These are phyloP conservation scores for Bos indicus DNA, from an alignment of 2,113 vertebrate species.

Conservation along the genomic window DNA sequence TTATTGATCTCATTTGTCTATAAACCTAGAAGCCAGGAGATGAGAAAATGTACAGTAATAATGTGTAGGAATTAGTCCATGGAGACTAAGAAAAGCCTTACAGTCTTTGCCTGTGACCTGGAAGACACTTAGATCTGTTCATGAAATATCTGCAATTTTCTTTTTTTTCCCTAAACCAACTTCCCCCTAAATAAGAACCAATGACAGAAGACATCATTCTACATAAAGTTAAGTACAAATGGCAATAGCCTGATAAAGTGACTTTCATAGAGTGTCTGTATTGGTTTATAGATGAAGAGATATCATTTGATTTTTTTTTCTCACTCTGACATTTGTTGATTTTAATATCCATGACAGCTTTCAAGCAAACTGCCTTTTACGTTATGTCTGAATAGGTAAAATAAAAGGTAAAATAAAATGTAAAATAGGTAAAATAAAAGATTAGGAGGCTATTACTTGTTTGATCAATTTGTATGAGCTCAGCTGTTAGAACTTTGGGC, in stretches of 20 bases:
- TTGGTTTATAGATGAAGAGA: background rate
- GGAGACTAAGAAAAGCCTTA: background rate
- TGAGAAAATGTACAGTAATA: background rate
- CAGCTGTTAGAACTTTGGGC: slow-evolving; percentile 16
- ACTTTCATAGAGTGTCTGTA: background rate
- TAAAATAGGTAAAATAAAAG: background rate
- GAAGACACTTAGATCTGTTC: background rate
- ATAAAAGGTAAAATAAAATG: too few species aligned
- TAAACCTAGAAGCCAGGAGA: background rate
- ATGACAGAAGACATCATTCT: background rate
- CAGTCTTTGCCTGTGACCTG: background rate
- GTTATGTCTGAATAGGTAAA: background rate
- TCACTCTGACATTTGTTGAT: background rate
- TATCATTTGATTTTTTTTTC: background rate
- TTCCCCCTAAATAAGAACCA: background rate
- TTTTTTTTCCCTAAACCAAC: background rate
- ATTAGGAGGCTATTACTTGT: slow-evolving; percentile 22
- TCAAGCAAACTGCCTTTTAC: background rate
- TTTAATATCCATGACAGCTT: background rate
- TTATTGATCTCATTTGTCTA: background rate
- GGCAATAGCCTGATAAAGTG: background rate
- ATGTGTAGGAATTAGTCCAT: background rate
- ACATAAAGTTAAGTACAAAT: background rate
- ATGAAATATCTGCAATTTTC: background rate
- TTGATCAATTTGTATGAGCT: slow-evolving; percentile 37